Conservation (phyloP, 2,888 invertebrate species). For the Patella ulyssiponensis region DNA sequence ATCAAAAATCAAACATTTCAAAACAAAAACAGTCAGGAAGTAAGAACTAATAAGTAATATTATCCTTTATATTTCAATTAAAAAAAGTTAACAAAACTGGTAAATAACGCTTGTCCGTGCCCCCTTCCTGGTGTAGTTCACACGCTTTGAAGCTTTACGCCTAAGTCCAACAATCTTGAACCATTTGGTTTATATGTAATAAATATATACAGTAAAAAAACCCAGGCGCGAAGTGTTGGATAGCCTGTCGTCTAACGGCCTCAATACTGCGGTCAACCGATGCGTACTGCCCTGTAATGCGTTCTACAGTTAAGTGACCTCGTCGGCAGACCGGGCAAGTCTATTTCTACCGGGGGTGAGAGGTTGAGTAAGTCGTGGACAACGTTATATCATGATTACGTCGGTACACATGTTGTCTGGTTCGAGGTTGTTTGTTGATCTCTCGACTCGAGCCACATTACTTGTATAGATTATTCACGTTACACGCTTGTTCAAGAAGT, state of each 20-base stretch:
- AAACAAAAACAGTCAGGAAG: too few relatives aligned
- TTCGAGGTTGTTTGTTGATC: neutral
- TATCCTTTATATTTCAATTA: too few relatives aligned
- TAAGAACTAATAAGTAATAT: too few relatives aligned
- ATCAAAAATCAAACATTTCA: too few relatives aligned
- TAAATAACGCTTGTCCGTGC: neutral
- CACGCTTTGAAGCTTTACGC: neutral
- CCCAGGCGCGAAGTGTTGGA: neutral
- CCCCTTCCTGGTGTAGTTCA: slow-evolving; percentile 4
- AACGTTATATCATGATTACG: slow-evolving; percentile 4
- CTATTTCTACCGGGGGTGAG: slow-evolving; percentile 53
- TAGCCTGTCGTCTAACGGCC: slow-evolving; percentile 3
- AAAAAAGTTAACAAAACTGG: too few relatives aligned
- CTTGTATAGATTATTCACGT: too few relatives aligned
- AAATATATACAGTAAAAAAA: neutral
- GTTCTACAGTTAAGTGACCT: slow-evolving; percentile 57
- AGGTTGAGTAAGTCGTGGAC: slow-evolving; percentile 35
- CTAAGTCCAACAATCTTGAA: slow-evolving; percentile 11
- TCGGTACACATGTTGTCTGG: slow-evolving; percentile 10
- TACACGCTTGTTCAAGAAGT: too few relatives aligned
- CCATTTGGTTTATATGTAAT: neutral
- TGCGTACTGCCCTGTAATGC: slow-evolving; percentile 55
- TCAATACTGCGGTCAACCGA: slow-evolving; percentile 53
- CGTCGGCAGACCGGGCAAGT: slow-evolving; percentile 48
- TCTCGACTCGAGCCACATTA: neutral